Base-by-base conservation (phyloP, 1,140 invertebrate genomes). In the Ooceraea biroi region DNA sequence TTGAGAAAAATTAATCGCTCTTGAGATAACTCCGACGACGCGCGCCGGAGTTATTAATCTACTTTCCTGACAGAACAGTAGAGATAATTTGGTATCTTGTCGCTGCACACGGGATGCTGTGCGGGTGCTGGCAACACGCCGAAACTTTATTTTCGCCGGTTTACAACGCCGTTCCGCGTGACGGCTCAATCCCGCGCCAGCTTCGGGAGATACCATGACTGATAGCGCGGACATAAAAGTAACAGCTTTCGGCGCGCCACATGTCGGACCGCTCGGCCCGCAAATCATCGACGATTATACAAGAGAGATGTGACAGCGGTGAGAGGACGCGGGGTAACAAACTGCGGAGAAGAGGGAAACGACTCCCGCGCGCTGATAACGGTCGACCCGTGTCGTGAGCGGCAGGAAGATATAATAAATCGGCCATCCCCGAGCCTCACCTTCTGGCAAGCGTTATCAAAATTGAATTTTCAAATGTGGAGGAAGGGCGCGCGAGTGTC, bases 381-480 rank as follows among this genome's bases (percentile, higher is more conserved):
- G 44, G 65, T 7, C 76, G 65, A 83, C 72, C 55, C 36, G 36
- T 7, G 36, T 7, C 36, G 36, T 57, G 60, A 63, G 22, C 2
- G 36, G 36, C 7, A n/a, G 71, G 63, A 66, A 58, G 74, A 36
- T 2, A 48, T 50, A n/a, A 63, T 55, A 41, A 57, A 68, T 68
- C 55, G 41, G 36, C 60, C 52, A 58, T 50, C 30, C 48, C 14
- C 57, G 58, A 60, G 86, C 46, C 65, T 66, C 46, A 66, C 60
- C 78, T 71, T 76, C 76, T 73, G 82, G 66, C 65, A 61, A 86
- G 73, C 87, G 86, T 90, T 92, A 91, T 92, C 87, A 91, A 92
- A 92, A 92, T 92, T 92, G 91, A 92, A 92, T 92, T 92, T 89
- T 78, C 82, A 69, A 88, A 90, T 83, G 68, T 46, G 61, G 22